Evolutionary conservation across 2,113 vertebrate species (phyloP).

Genomic region (Neogobius melanostomus): DNA sequence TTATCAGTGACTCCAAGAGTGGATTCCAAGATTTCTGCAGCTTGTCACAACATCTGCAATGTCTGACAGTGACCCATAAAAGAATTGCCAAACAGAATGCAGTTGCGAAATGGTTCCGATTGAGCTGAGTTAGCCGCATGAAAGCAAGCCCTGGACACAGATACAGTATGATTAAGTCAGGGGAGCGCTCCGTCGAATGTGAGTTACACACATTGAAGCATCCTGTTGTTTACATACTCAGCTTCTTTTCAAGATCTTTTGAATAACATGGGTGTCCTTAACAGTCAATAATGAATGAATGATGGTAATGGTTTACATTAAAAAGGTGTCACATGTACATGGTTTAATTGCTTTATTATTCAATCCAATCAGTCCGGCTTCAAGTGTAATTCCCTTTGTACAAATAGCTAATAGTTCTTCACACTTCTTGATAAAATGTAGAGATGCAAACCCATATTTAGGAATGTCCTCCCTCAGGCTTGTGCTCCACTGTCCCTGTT

Average conservation of each 20-base stretch:
- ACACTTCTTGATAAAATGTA: no score
- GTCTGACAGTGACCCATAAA: not conserved
- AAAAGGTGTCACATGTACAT: not conserved
- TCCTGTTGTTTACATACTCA: not conserved
- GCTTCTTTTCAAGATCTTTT: not conserved
- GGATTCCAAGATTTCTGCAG: no score
- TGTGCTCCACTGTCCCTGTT: no score
- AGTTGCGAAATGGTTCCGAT: not conserved
- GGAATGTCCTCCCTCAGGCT: no score
- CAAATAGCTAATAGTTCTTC: no score
- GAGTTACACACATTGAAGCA: not conserved
- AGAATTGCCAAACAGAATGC: not conserved
- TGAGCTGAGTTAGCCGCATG: not conserved
- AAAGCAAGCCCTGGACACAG: not conserved
- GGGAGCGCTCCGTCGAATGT: not conserved
- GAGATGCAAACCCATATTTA: no score
- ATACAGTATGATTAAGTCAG: not conserved
- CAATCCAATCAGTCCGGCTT: no score
- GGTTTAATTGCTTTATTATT: no score
- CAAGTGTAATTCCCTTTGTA: no score
- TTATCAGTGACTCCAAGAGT: not conserved
- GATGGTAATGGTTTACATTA: not conserved
- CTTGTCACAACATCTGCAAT: not conserved
- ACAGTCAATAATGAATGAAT: not conserved
- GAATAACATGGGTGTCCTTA: no score